Evolutionary conservation across 2,797 vertebrate genomes (phyloP), one percentile per base, ranked within the genome.

Genomic region (Sebastiscus tertius): DNA sequence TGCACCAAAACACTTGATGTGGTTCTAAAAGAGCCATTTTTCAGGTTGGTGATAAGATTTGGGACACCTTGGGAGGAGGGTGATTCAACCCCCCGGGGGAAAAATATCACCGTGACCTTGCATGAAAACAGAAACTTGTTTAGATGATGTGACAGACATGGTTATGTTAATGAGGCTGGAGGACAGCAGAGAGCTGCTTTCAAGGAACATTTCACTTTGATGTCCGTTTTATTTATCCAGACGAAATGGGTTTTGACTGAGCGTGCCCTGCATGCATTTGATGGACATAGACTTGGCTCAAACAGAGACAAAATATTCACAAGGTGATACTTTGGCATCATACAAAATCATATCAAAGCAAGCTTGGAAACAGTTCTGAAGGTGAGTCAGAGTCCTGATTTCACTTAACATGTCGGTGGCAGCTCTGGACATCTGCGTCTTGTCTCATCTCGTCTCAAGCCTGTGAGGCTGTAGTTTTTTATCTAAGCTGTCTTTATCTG

Each of bases 111-210:
- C 0, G 4, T 79, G 69, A 79, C 80, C 67, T 67, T 64, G 73
- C 22, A 69, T 6, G 3, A 74, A 76, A 79, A 78, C 60, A 22
- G 16, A 42, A 80, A 52, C 33, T 74, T 55, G 39, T 79, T 83
- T 58, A 79, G 77, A 80, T 46, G 72, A 77, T 0, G 33, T 13
- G 62, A 70, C 71, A 71, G 67, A 56, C 8, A 14, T 12, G 16
- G 29, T 77, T 70, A 80, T 81, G 77, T 42, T 82, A 80, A 81
- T 73, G 69, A 81, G 70, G 58, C 58, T 18, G 39, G 49, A 76
- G 26, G 62, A 70, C 61, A 27, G 58, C 76, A 69, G 55, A 7
- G 4, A 65, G 62, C 67, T 67, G 64, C 69, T 75, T 84, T 73
- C 14, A 59, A 54, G 33, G 20, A 67, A 78, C 52, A 74, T 83